phyloP scores from a whole-genome alignment of 2,888 invertebrate genomes.

The Archips xylosteana region DNA sequence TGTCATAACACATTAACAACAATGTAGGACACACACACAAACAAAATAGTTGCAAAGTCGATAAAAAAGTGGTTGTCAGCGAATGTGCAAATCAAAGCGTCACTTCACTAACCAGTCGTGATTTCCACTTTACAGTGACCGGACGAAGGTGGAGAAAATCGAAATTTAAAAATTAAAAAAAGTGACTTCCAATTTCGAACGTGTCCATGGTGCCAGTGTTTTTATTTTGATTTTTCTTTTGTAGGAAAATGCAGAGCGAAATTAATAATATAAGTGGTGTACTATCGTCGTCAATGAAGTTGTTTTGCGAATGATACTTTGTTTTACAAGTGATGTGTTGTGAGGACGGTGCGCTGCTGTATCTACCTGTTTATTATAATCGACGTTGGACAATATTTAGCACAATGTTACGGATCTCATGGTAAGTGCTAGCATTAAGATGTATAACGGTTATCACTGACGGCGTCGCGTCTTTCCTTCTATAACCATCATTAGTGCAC shows the following conservation, averaged over 20 bases:
- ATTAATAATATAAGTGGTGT: conserved; percentile 85
- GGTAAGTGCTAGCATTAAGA: conserved; percentile 41
- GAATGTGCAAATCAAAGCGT: conserved; percentile 59
- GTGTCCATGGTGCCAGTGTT: conserved; percentile 73
- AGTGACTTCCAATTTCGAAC: conserved; percentile 40
- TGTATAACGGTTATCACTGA: not conserved
- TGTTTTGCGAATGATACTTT: conserved; percentile 84
- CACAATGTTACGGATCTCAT: conserved; percentile 38
- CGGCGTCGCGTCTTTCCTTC: not conserved
- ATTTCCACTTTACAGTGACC: conserved; percentile 84
- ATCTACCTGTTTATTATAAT: conserved; percentile 45
- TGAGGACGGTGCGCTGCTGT: conserved; percentile 76
- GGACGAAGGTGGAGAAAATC: conserved; percentile 82
- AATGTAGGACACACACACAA: conserved; percentile 54
- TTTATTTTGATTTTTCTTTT: conserved; percentile 80
- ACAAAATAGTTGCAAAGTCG: conserved; percentile 68
- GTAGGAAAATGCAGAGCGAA: conserved; percentile 85
- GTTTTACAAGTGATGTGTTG: conserved; percentile 80
- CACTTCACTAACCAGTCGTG: conserved; percentile 78
- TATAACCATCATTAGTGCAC: not conserved
- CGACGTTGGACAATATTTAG: conserved; percentile 33
- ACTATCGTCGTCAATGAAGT: conserved; percentile 82
- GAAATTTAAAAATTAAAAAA: conserved; percentile 65
- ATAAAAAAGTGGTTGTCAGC: conserved; percentile 68
- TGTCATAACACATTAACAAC: conserved; percentile 58